Percentiles rank a stretch among this genome's conserved stretches.
Conservation (phyloP, 2,888 invertebrate species). For the Amiota minor region DNA sequence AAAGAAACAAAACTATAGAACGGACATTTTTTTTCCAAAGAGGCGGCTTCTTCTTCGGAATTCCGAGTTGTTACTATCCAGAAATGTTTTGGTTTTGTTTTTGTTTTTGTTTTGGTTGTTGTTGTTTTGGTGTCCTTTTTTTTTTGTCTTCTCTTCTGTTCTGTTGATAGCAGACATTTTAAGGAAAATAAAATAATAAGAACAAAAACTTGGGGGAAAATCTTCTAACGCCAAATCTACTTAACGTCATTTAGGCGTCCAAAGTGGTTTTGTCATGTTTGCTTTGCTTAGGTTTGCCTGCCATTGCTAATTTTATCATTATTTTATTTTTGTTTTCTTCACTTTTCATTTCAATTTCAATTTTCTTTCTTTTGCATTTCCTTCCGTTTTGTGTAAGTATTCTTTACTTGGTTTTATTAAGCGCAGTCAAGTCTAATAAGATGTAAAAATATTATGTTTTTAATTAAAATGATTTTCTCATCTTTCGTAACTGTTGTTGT, state of each 20-base stretch:
- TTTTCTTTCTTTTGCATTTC: not conserved
- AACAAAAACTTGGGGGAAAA: constrained; percentile 18
- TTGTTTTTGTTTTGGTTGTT: not conserved
- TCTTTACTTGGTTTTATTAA: too few relatives aligned
- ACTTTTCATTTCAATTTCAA: not conserved
- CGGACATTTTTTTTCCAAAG: too few relatives aligned
- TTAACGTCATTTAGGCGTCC: constrained; percentile 30
- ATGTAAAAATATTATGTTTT: constrained; percentile 10
- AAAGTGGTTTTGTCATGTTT: constrained; percentile 25
- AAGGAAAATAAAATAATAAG: not conserved
- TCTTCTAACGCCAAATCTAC: constrained; percentile 30
- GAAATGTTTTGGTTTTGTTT: too few relatives aligned
- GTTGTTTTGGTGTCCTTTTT: not conserved
- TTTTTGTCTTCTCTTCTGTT: not conserved
- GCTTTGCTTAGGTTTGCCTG: constrained; percentile 10
- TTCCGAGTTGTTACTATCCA: too few relatives aligned
- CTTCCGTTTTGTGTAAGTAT: too few relatives aligned
- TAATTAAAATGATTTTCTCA: constrained; percentile 2
- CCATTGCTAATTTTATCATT: not conserved
- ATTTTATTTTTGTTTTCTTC: not conserved
- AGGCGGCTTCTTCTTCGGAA: too few relatives aligned
- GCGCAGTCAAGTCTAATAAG: constrained; percentile 7
- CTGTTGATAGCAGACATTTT: not conserved
- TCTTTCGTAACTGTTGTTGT: too few relatives aligned
- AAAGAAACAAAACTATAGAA: too few relatives aligned